Evolutionary conservation across 2,797 vertebrate genomes (phyloP).

Genomic region (Brotogeris chrysoptera): DNA sequence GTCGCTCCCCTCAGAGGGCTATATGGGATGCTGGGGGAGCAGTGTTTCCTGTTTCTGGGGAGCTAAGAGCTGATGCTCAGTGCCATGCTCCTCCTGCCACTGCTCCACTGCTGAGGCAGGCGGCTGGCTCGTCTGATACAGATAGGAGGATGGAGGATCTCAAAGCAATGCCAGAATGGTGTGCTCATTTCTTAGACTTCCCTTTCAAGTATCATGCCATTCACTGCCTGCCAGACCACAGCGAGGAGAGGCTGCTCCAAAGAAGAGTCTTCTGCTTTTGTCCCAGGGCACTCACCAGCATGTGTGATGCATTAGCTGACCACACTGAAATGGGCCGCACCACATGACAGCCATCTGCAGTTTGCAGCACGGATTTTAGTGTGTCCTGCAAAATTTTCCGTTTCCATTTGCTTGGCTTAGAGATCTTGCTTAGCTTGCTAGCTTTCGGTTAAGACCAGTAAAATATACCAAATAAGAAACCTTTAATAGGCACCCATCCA

Average conservation of each 20-base stretch:
- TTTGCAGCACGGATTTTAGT: neutral
- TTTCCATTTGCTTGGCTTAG: neutral
- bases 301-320: conserved; percentile 55
- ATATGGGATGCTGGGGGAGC: neutral
- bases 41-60: neutral
- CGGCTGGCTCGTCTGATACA: accelerated
- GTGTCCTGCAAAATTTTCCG: neutral
- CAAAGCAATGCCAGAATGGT: neutral
- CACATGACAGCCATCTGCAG: conserved; percentile 41
- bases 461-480: neutral
- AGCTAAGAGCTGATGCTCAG: accelerated
- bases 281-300: neutral
- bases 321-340: conserved; percentile 33
- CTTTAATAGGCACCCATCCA: neutral
- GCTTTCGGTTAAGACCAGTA: neutral
- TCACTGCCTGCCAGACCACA: conserved; percentile 44
- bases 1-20: accelerated
- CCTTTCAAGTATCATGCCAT: neutral
- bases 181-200: conserved; percentile 2
- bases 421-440: conserved; percentile 47
- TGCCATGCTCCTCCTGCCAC: accelerated
- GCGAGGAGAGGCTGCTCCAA: neutral
- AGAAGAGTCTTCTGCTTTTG: conserved; percentile 25
- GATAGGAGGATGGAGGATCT: neutral
- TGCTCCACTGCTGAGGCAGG: accelerated